phyloP scores from a whole-genome alignment of 2,888 invertebrate genomes.

The Stenichneumon culpator region DNA sequence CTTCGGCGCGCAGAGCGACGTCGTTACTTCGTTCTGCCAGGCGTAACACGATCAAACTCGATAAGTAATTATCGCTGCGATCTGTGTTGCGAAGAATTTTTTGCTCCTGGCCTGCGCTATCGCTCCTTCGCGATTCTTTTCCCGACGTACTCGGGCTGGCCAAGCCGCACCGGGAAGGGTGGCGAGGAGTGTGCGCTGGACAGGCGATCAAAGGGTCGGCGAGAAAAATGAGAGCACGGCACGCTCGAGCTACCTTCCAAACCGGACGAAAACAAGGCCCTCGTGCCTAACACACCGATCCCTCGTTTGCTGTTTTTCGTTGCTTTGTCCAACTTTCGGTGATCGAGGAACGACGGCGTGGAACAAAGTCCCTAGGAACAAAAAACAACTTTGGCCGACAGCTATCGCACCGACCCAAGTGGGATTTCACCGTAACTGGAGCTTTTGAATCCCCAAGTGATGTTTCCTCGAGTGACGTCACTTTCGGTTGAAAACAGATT shows the following conservation, averaged over 20 bases:
- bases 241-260: slow-evolving; percentile 49
- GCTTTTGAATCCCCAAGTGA: too few relatives aligned
- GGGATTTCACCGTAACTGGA: too few relatives aligned
- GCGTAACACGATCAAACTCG: slow-evolving; percentile 1
- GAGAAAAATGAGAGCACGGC: slow-evolving; percentile 70
- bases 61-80: slow-evolving; percentile 44
- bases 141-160: slow-evolving; percentile 17
- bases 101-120: slow-evolving; percentile 28
- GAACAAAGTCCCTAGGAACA: slow-evolving; percentile 37
- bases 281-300: slow-evolving; percentile 17
- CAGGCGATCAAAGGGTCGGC: slow-evolving; percentile 70
- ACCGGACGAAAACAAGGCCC: slow-evolving; percentile 50
- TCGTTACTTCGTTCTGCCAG: slow-evolving; percentile 23
- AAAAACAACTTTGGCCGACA: not conserved
- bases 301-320: slow-evolving; percentile 53
- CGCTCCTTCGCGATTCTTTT: slow-evolving; percentile 52
- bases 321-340: slow-evolving; percentile 64
- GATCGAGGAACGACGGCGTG: slow-evolving; percentile 33
- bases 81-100: slow-evolving; percentile 26
- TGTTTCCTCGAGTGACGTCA: too few relatives aligned
- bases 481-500: not conserved
- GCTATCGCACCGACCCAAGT: too few relatives aligned
- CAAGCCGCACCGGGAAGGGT: slow-evolving; percentile 55
- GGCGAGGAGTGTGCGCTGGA: slow-evolving; percentile 33
- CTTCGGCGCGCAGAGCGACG: not conserved